These are phyloP conservation scores for Crotalus tigris DNA, from an alignment of 2,113 vertebrate species.

Conservation along the genomic window DNA sequence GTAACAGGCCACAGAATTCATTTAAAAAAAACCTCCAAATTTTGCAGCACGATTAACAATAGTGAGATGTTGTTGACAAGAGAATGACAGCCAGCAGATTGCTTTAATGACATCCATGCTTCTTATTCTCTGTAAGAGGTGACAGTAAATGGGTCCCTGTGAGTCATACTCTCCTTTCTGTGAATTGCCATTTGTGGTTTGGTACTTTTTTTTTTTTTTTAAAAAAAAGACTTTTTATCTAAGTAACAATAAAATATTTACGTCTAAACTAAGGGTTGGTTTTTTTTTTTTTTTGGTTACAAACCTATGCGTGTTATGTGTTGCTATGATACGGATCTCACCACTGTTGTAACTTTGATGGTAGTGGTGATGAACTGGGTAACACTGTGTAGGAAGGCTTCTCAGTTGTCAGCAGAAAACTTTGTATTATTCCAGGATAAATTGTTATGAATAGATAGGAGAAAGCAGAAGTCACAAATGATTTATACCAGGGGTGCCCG, in stretches of 20 bases:
- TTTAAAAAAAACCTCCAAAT: conserved; percentile 2
- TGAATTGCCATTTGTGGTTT: conserved; percentile 72
- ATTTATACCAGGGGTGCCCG: background rate
- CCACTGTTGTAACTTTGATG: background rate
- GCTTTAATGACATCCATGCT: conserved; percentile 40
- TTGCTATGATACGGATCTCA: conserved; percentile 7
- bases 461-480: background rate
- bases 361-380: background rate
- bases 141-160: conserved; percentile 71
- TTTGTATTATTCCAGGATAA: background rate
- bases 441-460: background rate
- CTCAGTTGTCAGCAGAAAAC: background rate
- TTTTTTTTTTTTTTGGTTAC: background rate
- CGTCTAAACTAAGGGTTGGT: conserved; percentile 39
- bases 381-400: background rate
- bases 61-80: conserved; percentile 49
- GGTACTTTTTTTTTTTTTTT: conserved; percentile 41
- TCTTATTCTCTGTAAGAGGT: conserved; percentile 36
- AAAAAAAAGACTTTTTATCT: conserved; percentile 26
- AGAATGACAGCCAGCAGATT: conserved; percentile 63
- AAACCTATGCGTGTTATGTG: conserved; percentile 18
- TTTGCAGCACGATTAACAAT: background rate
- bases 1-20: background rate
- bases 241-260: conserved; percentile 53
- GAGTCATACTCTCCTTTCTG: conserved; percentile 69